A percentile compares a stretch with the other conserved stretches of the same genome.
These are phyloP conservation scores for Mythimna pallens DNA, from an alignment of 2,888 invertebrate genomes.

Conservation along the genomic window DNA sequence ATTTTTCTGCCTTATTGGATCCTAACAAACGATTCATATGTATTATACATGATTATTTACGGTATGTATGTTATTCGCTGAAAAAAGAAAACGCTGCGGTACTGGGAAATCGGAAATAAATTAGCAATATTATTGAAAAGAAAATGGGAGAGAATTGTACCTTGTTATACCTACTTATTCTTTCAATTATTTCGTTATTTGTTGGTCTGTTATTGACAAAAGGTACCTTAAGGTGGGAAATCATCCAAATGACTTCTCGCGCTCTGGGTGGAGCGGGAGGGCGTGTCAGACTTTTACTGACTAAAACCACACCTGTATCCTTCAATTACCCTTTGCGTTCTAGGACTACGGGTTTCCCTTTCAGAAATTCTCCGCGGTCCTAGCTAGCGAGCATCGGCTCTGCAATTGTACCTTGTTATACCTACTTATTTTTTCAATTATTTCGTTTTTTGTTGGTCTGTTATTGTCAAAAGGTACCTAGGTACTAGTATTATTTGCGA, in stretches of 20 bases:
- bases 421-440: background rate
- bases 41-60: background rate
- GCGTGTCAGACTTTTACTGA: no score
- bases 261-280: no score
- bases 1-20: conserved; percentile 6
- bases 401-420: conserved; percentile 9
- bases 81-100: background rate
- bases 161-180: background rate
- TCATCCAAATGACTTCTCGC: no score
- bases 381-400: no score
- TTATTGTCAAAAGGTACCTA: background rate
- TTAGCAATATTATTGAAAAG: conserved; percentile 20
- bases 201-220: background rate
- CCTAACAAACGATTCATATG: background rate
- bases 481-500: no score
- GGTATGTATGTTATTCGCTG: background rate
- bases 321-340: no score
- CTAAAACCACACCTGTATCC: no score
- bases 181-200: conserved; percentile 1
- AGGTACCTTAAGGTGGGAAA: no score
- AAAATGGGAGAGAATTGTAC: conserved; percentile 8
- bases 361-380: no score
- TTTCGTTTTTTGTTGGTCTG: background rate
- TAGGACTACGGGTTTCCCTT: no score
- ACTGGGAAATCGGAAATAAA: conserved; percentile 16